Evolutionary conservation across 2,113 vertebrate genomes (phyloP).

Genomic region (Prionailurus viverrinus): DNA sequence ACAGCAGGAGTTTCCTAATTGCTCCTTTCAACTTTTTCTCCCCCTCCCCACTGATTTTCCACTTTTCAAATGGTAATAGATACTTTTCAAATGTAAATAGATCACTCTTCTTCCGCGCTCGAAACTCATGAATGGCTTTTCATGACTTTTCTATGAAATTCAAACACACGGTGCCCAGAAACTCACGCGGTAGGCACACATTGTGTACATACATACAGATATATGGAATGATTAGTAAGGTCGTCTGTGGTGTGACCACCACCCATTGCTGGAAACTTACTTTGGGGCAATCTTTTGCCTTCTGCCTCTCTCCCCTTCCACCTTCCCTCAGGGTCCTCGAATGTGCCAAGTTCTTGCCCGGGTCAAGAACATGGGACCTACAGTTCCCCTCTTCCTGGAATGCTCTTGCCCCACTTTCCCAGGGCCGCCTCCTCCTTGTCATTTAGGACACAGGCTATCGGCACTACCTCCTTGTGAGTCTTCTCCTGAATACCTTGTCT

Average conservation of each 20-base stretch:
- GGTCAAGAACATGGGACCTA: neutral
- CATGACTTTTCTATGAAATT: neutral
- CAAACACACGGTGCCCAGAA: neutral
- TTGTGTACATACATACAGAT: neutral
- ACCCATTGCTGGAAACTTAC: neutral
- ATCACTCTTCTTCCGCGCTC: neutral
- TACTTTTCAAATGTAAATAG: neutral
- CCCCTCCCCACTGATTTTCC: neutral
- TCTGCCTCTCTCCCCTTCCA: neutral
- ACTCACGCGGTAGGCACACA: neutral
- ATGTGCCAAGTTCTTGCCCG: neutral
- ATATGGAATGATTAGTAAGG: neutral
- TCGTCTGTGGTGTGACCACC: neutral
- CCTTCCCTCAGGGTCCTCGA: neutral
- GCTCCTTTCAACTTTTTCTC: neutral
- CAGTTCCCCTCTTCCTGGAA: neutral
- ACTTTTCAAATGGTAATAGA: neutral
- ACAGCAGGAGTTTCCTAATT: neutral
- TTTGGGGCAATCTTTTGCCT: neutral
- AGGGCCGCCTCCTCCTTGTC: neutral
- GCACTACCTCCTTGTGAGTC: neutral
- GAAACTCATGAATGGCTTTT: neutral
- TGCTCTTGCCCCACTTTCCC: accelerated
- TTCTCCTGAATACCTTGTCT: neutral
- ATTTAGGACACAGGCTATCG: neutral